Base-by-base conservation (phyloP, 1,140 invertebrate genomes). In the Meloidogyne floridensis region DNA sequence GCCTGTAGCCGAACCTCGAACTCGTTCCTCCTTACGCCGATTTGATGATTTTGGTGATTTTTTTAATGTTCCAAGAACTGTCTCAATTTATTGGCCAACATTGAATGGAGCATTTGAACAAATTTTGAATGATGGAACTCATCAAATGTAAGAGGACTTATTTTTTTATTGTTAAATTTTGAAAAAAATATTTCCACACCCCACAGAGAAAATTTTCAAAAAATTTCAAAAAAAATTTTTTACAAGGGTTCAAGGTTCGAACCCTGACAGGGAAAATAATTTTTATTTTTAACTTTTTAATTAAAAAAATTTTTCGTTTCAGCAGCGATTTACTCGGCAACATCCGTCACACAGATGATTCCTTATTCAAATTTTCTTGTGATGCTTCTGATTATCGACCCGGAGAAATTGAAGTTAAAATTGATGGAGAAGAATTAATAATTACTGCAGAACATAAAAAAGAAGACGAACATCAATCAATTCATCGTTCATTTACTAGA, bases 381-480 rank as follows among this genome's bases (percentile, higher is more conserved):
- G 59, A 65, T 65, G 59, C 59, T 65, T 65, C n/a, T 65, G 59
- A 65, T 65, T 65, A 65, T 8, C 59, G n/a, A 18, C 59, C 59
- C 7, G 59, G 59, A 65, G 59, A 65, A 65, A n/a, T 65, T n/a
- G 4, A 6, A n/a, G n/a, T 65, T 6, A 65, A 65, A 18, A n/a
- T 65, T n/a, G 59, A 65, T n/a, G 59, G 59, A n/a, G 59, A 65
- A 65, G 59, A 65, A 65, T 65, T 65, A 11, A n/a, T 65, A n/a
- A 65, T 65, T n/a, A 65, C 59, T 65, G 59, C 15, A 65, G 59
- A 65, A 65, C 59, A 65, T 65, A 65, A 65, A 11, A 65, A 65
- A 11, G 59, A 65, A 65, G 59, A 65, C 59, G n/a, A 65, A n/a
- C 59, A 65, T 18, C 59, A 65, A 65, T 65, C 59, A 6, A 6